phyloP scores from a whole-genome alignment of 2,888 invertebrate genomes.

The Lochmaea crataegi region DNA sequence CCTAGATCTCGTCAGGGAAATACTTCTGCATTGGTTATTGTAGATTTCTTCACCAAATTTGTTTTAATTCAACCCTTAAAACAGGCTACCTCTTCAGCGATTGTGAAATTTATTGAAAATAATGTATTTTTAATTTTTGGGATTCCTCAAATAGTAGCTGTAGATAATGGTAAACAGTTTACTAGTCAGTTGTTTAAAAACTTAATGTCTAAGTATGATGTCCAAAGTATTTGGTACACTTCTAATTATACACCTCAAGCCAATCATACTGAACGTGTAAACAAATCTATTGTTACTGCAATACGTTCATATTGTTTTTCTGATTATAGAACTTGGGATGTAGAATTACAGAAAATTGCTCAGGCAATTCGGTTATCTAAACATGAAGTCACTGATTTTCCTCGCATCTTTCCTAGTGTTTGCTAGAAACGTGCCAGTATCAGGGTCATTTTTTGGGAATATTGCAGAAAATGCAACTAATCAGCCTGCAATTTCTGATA shows the following conservation, averaged over 20 bases:
- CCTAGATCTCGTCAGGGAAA: not conserved
- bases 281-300: too few relatives aligned
- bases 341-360: too few relatives aligned
- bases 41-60: not conserved
- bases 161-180: not conserved
- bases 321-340: too few relatives aligned
- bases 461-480: not conserved
- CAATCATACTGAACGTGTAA: not conserved
- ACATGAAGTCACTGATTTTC: too few relatives aligned
- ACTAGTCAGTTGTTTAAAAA: not conserved
- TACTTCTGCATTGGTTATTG: not conserved
- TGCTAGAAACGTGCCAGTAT: not conserved
- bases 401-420: too few relatives aligned
- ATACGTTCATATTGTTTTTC: too few relatives aligned
- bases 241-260: not conserved
- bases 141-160: not conserved
- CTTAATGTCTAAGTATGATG: not conserved
- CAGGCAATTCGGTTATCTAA: too few relatives aligned
- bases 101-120: conserved; percentile 3
- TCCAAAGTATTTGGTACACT: too few relatives aligned
- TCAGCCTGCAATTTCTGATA: not conserved
- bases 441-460: not conserved
- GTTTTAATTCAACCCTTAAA: not conserved
- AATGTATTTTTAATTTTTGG: not conserved
- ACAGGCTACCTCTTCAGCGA: not conserved